Percentiles rank a stretch among this genome's conserved stretches.
phyloP scores from a whole-genome alignment of 1,140 invertebrate genomes.

The Caenorhabditis brenneri region DNA sequence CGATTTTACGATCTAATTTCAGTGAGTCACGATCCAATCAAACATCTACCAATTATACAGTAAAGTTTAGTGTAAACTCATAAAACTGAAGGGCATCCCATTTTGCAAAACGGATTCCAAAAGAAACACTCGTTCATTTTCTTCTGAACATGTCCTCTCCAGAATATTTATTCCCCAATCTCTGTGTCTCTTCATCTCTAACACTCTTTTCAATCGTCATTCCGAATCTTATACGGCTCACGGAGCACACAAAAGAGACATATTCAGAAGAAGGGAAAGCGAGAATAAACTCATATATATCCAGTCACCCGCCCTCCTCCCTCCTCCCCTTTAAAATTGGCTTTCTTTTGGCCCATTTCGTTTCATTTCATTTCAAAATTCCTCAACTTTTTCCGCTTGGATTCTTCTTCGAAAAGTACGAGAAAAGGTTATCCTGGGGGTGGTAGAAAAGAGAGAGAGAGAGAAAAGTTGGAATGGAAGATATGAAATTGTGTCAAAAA shows the following conservation, averaged over 20 bases:
- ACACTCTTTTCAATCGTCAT: neutral
- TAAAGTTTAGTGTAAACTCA: no score
- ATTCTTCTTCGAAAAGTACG: conserved; percentile 3
- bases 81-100: no score
- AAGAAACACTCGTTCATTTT: neutral
- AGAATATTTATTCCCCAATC: neutral
- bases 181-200: neutral
- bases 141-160: neutral
- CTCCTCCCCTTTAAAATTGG: neutral
- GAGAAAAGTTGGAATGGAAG: neutral
- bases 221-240: conserved; percentile 32
- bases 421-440: neutral
- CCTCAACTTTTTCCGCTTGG: conserved; percentile 41
- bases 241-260: conserved; percentile 13
- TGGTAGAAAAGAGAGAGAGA: neutral
- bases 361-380: conserved; percentile 40
- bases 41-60: no score
- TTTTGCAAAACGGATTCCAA: neutral
- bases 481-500: neutral
- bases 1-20: no score
- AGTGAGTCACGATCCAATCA: no score
- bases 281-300: conserved; percentile 30
- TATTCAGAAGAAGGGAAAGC: neutral
- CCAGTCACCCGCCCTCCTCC: neutral
- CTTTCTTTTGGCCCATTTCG: conserved; percentile 17